Evolutionary conservation across 2,113 vertebrate genomes (phyloP).

Genomic region (Diphyllodes magnificus): DNA sequence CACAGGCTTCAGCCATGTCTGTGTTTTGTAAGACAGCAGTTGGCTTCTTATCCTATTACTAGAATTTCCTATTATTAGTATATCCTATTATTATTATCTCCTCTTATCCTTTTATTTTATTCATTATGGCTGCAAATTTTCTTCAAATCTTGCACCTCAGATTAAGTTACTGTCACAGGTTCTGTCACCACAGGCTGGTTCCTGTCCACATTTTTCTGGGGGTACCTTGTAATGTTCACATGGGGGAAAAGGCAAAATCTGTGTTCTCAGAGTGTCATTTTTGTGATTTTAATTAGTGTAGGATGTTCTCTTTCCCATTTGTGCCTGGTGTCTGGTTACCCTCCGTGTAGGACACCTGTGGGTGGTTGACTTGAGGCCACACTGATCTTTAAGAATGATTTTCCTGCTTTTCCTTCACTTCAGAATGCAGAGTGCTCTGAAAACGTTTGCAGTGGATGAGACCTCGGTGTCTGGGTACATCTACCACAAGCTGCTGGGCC

Average conservation of each 20-base stretch:
- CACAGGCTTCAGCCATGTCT: background rate
- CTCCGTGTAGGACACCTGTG: background rate
- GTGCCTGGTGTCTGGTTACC: background rate
- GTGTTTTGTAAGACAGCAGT: background rate
- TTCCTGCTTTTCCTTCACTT: background rate
- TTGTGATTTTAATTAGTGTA: background rate
- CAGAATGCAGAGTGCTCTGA: slow-evolving; percentile 98
- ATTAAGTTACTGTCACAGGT: accelerated
- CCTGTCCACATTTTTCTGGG: background rate
- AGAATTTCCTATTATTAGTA: background rate
- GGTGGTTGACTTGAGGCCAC: background rate
- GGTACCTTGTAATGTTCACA: accelerated
- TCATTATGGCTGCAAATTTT: background rate
- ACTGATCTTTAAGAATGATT: accelerated
- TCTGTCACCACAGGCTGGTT: background rate
- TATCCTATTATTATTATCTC: background rate
- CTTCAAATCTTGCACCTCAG: background rate
- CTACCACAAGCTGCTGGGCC: slow-evolving; percentile 95
- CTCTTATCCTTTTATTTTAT: background rate
- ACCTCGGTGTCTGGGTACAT: slow-evolving; percentile 98
- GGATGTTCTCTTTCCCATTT: accelerated
- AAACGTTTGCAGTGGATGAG: slow-evolving; percentile 96
- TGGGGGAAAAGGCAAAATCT: background rate
- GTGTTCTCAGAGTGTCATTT: background rate
- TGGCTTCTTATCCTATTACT: background rate